Evolutionary conservation across 2,888 invertebrate species (phyloP).

Genomic region (Acanthosepion lycidas): DNA sequence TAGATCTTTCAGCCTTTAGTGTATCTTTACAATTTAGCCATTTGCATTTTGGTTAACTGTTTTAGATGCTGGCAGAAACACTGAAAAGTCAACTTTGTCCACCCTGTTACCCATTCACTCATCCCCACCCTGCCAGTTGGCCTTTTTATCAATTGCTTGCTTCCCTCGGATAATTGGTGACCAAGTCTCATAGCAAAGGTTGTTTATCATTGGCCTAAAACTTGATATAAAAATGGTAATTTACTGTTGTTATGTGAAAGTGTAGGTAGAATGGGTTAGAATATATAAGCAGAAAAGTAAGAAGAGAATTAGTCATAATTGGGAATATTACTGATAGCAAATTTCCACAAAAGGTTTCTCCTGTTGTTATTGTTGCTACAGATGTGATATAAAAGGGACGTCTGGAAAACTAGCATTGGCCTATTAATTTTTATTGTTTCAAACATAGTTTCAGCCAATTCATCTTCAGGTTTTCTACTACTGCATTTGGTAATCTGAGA

Average conservation of each 20-base stretch:
- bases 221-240: not conserved
- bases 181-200: not conserved
- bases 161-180: not conserved
- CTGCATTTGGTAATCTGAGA: too few relatives aligned
- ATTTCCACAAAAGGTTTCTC: not conserved
- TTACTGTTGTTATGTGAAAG: not conserved
- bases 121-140: not conserved
- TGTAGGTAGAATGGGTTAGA: too few relatives aligned
- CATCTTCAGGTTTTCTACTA: too few relatives aligned
- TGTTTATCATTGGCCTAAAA: not conserved
- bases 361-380: not conserved
- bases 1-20: not conserved
- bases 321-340: not conserved
- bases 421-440: too few relatives aligned
- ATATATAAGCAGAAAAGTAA: too few relatives aligned
- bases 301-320: not conserved
- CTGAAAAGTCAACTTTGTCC: not conserved
- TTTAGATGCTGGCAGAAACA: not conserved
- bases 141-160: conserved; percentile 33
- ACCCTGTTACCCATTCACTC: not conserved
- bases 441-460: too few relatives aligned
- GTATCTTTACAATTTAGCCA: not conserved
- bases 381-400: too few relatives aligned
- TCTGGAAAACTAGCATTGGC: too few relatives aligned
- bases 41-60: not conserved